These are phyloP conservation scores for Ochropleura leucogaster DNA, from an alignment of 2,888 invertebrate genomes.

Conservation along the genomic window DNA sequence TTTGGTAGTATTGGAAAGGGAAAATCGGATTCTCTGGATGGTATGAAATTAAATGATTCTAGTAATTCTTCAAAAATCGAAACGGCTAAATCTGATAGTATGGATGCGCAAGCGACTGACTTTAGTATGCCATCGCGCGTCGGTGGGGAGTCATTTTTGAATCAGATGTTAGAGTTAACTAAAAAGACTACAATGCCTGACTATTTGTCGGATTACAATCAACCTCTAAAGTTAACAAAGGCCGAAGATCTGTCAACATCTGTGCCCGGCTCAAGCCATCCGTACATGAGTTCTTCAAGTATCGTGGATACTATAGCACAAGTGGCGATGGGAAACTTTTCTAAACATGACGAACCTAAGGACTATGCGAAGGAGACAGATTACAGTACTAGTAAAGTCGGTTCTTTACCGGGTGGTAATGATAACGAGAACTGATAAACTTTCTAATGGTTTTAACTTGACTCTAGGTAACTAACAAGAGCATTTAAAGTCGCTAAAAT, in stretches of 20 bases:
- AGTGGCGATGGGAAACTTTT: constrained; percentile 85
- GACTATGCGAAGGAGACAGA: constrained; percentile 86
- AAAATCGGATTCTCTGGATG: constrained; percentile 87
- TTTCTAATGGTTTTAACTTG: constrained; percentile 18
- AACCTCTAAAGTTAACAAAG: constrained; percentile 91
- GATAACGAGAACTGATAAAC: constrained; percentile 76
- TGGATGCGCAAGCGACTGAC: constrained; percentile 83
- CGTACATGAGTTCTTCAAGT: constrained; percentile 82
- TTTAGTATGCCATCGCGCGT: constrained; percentile 87
- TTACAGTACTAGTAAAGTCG: constrained; percentile 78
- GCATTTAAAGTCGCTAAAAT: constrained; percentile 7
- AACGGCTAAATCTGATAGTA: constrained; percentile 77
- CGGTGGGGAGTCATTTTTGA: constrained; percentile 87
- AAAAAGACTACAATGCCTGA: constrained; percentile 89
- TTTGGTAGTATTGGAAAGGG: constrained; percentile 89
- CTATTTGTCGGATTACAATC: constrained; percentile 87
- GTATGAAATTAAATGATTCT: constrained; percentile 84
- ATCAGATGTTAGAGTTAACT: constrained; percentile 89
- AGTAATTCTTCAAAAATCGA: constrained; percentile 89
- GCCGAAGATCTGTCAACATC: constrained; percentile 88
- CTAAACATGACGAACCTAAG: constrained; percentile 83
- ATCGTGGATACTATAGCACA: constrained; percentile 86
- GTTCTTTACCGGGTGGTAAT: constrained; percentile 58
- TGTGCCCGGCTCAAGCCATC: constrained; percentile 87
- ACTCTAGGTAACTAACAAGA: not conserved